Evolutionary conservation across 2,888 invertebrate species (phyloP).

Genomic region (Ectemnius continuus): DNA sequence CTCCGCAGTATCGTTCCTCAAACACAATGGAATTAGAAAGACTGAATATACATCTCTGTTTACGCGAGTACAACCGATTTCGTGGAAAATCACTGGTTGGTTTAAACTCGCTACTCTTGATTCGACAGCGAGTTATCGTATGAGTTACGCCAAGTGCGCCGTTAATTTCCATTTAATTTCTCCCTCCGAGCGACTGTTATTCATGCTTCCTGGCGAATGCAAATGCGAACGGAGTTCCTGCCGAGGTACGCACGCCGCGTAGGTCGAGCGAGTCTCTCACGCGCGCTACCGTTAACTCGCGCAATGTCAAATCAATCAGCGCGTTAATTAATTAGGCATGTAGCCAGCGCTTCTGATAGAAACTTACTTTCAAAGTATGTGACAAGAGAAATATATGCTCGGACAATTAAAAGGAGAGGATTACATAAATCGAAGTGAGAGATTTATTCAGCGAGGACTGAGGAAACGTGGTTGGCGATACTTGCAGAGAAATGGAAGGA

Average conservation of each 20-base stretch:
- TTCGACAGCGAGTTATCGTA: constrained; percentile 27
- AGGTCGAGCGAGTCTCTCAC: constrained; percentile 21
- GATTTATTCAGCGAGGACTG: neutral
- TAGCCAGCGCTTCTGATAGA: neutral
- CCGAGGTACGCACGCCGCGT: neutral
- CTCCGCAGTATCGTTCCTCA: no score
- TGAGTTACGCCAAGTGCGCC: constrained; percentile 40
- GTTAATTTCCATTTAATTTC: constrained; percentile 42
- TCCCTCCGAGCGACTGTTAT: constrained; percentile 4
- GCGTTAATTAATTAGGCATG: constrained; percentile 33
- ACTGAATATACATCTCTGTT: no score
- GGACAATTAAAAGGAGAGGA: no score
- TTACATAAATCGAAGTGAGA: neutral
- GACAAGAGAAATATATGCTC: no score
- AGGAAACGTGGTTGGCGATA: neutral
- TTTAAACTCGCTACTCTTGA: no score
- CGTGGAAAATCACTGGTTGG: no score
- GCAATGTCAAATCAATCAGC: constrained; percentile 25
- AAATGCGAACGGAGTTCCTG: constrained; percentile 25
- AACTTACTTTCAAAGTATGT: no score
- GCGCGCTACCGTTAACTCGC: constrained; percentile 16
- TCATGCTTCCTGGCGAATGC: constrained; percentile 20
- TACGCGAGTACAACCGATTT: no score
- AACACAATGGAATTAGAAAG: no score
- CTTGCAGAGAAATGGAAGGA: neutral